Evolutionary conservation across 2,888 invertebrate genomes (phyloP).

Genomic region (Falcaria lacertinaria): DNA sequence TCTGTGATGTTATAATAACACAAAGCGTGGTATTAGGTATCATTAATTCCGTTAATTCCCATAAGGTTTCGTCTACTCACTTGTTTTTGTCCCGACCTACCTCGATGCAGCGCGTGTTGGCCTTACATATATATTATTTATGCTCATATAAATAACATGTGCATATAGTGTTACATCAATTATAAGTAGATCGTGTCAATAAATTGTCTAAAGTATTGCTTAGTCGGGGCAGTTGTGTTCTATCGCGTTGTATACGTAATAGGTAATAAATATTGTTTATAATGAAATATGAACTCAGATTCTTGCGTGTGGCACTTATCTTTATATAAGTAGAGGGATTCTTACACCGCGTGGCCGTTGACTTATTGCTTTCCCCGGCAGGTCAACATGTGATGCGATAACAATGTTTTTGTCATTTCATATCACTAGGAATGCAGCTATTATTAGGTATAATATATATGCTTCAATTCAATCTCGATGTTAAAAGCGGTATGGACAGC

Average conservation of each 20-base stretch:
- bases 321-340: slow-evolving; percentile 43
- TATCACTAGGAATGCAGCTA: slow-evolving; percentile 3
- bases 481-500: too few species aligned
- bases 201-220: background rate
- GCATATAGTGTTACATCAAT: slow-evolving; percentile 44
- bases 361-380: slow-evolving; percentile 57
- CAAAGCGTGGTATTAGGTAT: slow-evolving; percentile 26
- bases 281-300: slow-evolving; percentile 32
- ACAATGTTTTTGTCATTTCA: slow-evolving; percentile 56
- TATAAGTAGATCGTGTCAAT: slow-evolving; percentile 32
- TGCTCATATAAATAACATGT: slow-evolving; percentile 65
- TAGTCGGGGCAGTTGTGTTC: background rate
- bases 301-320: slow-evolving; percentile 33
- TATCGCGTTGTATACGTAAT: slow-evolving; percentile 26
- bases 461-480: too few species aligned
- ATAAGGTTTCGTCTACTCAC: slow-evolving; percentile 33
- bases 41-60: slow-evolving; percentile 25
- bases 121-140: slow-evolving; percentile 57
- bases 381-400: slow-evolving; percentile 57
- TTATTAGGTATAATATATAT: too few species aligned
- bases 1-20: slow-evolving; percentile 41
- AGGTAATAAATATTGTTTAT: slow-evolving; percentile 30
- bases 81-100: slow-evolving; percentile 67
- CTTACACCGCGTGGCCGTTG: slow-evolving; percentile 57
- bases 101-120: slow-evolving; percentile 55